These are phyloP conservation scores for Neoitamus cyanurus DNA, from an alignment of 2,888 invertebrate species.

Conservation along the genomic window DNA sequence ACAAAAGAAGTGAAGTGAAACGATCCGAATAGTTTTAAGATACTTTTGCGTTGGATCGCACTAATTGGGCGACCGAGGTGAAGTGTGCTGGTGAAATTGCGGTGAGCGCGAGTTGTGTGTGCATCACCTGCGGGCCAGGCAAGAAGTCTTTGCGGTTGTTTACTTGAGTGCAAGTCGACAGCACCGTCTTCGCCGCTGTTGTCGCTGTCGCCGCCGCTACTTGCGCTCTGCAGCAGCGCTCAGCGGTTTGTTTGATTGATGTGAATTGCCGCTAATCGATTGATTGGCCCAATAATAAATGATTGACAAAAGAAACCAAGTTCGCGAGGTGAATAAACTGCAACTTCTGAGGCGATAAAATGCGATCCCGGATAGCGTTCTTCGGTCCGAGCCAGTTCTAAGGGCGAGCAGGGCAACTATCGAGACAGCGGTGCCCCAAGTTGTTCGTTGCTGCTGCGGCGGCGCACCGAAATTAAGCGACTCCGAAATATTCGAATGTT, in stretches of 20 bases:
- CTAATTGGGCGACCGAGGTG: background rate
- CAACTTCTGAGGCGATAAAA: slow-evolving; percentile 6
- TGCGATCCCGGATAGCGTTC: background rate
- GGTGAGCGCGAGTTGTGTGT: background rate
- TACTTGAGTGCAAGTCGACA: background rate
- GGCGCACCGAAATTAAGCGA: background rate
- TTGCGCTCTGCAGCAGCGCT: background rate
- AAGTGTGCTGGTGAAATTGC: background rate
- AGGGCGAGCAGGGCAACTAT: background rate
- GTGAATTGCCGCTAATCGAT: slow-evolving; percentile 37
- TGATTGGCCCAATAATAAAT: slow-evolving; percentile 18
- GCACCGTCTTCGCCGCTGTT: background rate
- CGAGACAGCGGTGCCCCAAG: background rate
- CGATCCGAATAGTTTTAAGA: slow-evolving; percentile 5
- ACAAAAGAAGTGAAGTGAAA: background rate
- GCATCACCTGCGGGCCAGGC: background rate
- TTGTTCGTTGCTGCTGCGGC: background rate
- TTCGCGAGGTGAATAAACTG: slow-evolving; percentile 38
- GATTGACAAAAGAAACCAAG: slow-evolving; percentile 17
- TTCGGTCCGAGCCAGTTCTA: background rate
- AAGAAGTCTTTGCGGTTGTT: background rate
- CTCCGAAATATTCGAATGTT: background rate
- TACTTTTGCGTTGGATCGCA: background rate
- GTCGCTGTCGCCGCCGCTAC: background rate
- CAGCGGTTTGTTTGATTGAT: slow-evolving; percentile 3